Conservation (phyloP, 1,140 invertebrate species). For the Sarcophaga bullata region DNA sequence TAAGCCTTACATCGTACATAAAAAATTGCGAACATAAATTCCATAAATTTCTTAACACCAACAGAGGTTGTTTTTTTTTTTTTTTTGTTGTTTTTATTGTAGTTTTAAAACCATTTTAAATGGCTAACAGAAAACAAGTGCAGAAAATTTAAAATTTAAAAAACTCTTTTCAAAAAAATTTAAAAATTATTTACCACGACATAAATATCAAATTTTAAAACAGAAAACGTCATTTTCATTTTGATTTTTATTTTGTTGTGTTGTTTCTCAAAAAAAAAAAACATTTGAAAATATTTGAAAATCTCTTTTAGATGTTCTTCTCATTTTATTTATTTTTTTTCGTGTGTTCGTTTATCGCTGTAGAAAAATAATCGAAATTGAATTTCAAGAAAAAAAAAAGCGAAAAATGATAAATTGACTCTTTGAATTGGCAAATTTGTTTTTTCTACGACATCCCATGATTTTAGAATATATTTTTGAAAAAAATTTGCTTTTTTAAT, state of each 20-base stretch:
- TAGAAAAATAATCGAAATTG: too few relatives aligned
- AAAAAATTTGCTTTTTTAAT: too few relatives aligned
- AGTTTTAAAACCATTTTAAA: slow-evolving; percentile 8
- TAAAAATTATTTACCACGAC: not conserved
- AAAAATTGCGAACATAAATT: not conserved
- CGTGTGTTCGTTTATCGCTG: too few relatives aligned
- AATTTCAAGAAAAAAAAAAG: not conserved
- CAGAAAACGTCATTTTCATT: too few relatives aligned
- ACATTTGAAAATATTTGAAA: not conserved
- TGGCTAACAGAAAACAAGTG: slow-evolving; percentile 2
- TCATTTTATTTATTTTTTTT: too few relatives aligned
- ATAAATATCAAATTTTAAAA: too few relatives aligned
- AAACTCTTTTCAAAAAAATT: not conserved
- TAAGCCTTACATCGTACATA: too few relatives aligned
- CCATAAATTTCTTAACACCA: not conserved
- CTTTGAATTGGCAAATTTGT: not conserved
- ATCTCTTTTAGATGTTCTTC: too few relatives aligned
- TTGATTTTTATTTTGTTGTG: not conserved
- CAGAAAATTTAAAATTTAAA: not conserved
- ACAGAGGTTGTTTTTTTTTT: not conserved
- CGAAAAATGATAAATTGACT: slow-evolving; percentile 3
- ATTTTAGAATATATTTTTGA: too few relatives aligned
- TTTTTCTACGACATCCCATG: not conserved
- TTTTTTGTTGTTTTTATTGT: too few relatives aligned
- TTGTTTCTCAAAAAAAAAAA: not conserved